Evolutionary conservation across 1,140 invertebrate species (phyloP).

Genomic region (Nasonia giraulti): DNA sequence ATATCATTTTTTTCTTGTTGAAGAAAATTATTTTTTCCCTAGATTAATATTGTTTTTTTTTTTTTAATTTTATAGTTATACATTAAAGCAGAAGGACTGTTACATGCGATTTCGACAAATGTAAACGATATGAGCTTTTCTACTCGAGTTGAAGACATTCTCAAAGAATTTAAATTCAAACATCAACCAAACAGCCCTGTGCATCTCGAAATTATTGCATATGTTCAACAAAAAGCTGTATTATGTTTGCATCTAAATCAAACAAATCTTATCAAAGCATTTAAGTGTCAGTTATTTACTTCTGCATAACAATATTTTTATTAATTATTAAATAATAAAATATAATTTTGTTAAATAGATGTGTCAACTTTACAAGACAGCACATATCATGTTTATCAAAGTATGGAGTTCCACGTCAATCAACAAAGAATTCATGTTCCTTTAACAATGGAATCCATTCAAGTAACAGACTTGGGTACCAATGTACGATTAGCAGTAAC

Average conservation of each 20-base stretch:
- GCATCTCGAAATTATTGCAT: slow-evolving; percentile 77
- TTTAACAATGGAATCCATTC: slow-evolving; percentile 71
- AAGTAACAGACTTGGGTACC: slow-evolving; percentile 76
- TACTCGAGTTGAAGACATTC: slow-evolving; percentile 72
- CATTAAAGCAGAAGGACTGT: slow-evolving; percentile 76
- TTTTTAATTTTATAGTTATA: slow-evolving; percentile 71
- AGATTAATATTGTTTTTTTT: slow-evolving; percentile 27
- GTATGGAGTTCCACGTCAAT: slow-evolving; percentile 75
- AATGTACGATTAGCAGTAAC: slow-evolving; percentile 72
- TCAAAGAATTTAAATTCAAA: slow-evolving; percentile 74
- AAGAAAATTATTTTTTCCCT: slow-evolving; percentile 3
- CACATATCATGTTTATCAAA: slow-evolving; percentile 68
- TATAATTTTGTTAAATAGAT: slow-evolving; percentile 68
- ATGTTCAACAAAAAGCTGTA: slow-evolving; percentile 77
- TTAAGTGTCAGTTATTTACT: slow-evolving; percentile 64
- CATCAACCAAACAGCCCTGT: slow-evolving; percentile 69
- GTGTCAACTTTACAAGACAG: slow-evolving; percentile 66
- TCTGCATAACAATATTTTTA: slow-evolving; percentile 9
- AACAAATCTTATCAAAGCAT: slow-evolving; percentile 73
- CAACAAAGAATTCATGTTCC: slow-evolving; percentile 74
- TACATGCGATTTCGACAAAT: slow-evolving; percentile 67
- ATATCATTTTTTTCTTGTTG: slow-evolving; percentile 10
- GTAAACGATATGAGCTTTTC: slow-evolving; percentile 63
- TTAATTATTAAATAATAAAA: slow-evolving; percentile 59
- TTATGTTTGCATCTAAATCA: slow-evolving; percentile 77